Conservation (phyloP, 2,888 invertebrate genomes). For the Drosophila meridiana region DNA sequence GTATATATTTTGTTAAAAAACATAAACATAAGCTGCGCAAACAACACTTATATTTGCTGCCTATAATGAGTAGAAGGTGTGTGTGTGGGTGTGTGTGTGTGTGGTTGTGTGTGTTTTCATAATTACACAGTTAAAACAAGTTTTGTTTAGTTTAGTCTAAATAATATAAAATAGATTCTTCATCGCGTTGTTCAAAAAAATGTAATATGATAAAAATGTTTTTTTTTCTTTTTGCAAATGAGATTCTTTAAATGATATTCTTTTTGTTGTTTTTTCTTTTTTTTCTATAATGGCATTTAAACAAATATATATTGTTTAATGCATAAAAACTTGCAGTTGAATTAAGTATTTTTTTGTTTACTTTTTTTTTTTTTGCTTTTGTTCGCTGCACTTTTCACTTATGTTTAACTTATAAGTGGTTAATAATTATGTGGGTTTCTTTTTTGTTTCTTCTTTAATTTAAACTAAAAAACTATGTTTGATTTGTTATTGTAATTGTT, state of each 20-base stretch:
- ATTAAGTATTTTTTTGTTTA: slow-evolving; percentile 58
- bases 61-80: slow-evolving; percentile 34
- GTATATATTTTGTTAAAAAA: slow-evolving; percentile 26
- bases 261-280: slow-evolving; percentile 24
- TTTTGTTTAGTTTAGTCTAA: slow-evolving; percentile 34
- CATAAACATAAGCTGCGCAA: slow-evolving; percentile 37
- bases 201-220: slow-evolving; percentile 29
- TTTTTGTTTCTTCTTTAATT: slow-evolving; percentile 35
- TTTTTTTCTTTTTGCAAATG: slow-evolving; percentile 36
- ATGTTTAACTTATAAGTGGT: slow-evolving; percentile 42
- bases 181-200: slow-evolving; percentile 39
- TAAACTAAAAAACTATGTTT: slow-evolving; percentile 69
- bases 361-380: slow-evolving; percentile 34
- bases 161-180: slow-evolving; percentile 61
- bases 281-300: slow-evolving; percentile 36
- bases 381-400: slow-evolving; percentile 70
- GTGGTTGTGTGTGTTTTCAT: slow-evolving; percentile 17
- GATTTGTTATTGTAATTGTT: slow-evolving; percentile 56
- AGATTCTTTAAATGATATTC: slow-evolving; percentile 61
- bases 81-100: slow-evolving; percentile 1
- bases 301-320: slow-evolving; percentile 24
- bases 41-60: slow-evolving; percentile 42
- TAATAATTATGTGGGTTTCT: slow-evolving; percentile 21
- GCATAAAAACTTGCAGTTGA: slow-evolving; percentile 38
- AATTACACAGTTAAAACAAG: slow-evolving; percentile 57